Evolutionary conservation across 2,888 invertebrate genomes (phyloP).

Genomic region (Tigriopus californicus): DNA sequence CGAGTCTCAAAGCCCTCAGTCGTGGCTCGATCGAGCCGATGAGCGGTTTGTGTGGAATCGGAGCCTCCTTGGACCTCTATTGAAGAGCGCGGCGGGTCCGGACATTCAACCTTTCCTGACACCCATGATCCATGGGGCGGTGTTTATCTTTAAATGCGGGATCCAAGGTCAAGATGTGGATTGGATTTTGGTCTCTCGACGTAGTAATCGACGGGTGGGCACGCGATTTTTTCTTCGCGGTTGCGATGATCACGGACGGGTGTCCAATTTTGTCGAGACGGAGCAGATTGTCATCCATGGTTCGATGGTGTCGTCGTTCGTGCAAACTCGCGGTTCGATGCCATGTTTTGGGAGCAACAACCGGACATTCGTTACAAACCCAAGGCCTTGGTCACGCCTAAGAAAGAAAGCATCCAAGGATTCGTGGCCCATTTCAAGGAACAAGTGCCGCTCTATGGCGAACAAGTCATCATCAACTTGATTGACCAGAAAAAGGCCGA

Average conservation of each 20-base stretch:
- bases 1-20: conserved; percentile 45
- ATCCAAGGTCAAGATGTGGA: conserved; percentile 63
- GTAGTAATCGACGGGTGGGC: conserved; percentile 69
- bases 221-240: conserved; percentile 91
- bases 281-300: conserved; percentile 90
- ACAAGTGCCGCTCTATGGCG: conserved; percentile 53
- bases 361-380: conserved; percentile 79
- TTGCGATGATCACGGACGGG: conserved; percentile 96
- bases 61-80: conserved; percentile 43
- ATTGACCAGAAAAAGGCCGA: conserved; percentile 57
- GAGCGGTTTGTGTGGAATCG: conserved; percentile 84
- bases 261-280: conserved; percentile 99
- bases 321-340: conserved; percentile 38
- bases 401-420: conserved; percentile 56
- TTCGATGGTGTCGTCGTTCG: conserved; percentile 26
- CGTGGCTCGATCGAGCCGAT: conserved; percentile 60
- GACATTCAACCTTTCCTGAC: conserved; percentile 61
- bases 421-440: conserved; percentile 61
- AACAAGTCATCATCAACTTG: conserved; percentile 74
- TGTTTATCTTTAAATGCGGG: conserved; percentile 56
- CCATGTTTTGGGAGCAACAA: conserved; percentile 43
- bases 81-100: conserved; percentile 26
- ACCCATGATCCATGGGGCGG: conserved; percentile 74
- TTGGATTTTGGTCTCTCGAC: conserved; percentile 72
- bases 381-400: conserved; percentile 39